Conservation (phyloP, 2,797 vertebrate species). For the Halcyon badia region DNA sequence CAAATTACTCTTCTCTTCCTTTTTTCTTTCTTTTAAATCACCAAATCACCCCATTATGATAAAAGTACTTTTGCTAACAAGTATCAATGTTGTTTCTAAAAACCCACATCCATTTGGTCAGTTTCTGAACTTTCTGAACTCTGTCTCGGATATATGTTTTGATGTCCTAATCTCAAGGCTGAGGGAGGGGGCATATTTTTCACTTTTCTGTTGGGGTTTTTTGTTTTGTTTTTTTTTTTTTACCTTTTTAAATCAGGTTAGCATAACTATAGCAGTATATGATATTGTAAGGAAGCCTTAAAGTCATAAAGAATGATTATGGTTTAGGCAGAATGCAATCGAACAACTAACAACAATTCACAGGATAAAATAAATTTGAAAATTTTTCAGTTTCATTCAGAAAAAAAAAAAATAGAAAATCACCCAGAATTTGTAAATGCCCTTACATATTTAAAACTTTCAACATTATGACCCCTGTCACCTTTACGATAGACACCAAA, state of each 20-base stretch:
- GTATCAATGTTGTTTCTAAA: neutral
- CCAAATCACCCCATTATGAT: neutral
- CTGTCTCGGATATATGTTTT: neutral
- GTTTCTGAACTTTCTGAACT: neutral
- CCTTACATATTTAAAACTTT: neutral
- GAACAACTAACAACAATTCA: neutral
- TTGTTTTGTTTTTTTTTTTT: neutral
- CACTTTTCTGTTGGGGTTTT: neutral
- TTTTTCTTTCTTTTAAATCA: neutral
- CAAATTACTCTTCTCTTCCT: neutral
- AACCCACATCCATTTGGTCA: neutral
- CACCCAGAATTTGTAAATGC: neutral
- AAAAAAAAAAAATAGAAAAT: neutral
- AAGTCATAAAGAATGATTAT: neutral
- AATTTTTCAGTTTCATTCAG: neutral
- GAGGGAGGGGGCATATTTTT: neutral
- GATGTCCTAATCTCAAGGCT: neutral
- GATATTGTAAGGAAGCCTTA: neutral
- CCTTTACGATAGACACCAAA: neutral
- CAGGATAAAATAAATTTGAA: neutral
- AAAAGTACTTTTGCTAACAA: neutral
- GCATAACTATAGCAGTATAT: neutral
- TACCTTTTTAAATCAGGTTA: neutral
- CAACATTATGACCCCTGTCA: neutral
- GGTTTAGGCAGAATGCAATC: neutral